Base-by-base conservation (phyloP, 2,797 vertebrate genomes). In the Strix occidentalis region DNA sequence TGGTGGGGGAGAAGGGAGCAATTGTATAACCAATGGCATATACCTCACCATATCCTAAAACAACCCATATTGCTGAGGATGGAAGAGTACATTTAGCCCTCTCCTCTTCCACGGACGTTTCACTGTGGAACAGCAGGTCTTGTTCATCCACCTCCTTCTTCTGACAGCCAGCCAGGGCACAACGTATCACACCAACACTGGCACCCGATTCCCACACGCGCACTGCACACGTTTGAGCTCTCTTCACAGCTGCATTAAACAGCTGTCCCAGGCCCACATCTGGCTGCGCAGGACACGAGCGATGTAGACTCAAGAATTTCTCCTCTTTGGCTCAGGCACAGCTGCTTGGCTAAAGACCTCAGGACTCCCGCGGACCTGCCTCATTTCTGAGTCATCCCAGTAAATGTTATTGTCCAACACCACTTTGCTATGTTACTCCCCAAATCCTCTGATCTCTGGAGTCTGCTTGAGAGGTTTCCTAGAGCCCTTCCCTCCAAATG, bases 81-180 rank as follows among this genome's bases (percentile, higher is more conserved):
- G 7, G 35, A 87, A 13, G 10, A 58, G 45, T 3, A 31, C 64
- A 31, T n/a, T 68, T 18, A 65, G 23, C 12, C 24, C 20, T 41
- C 65, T 70, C 29, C 26, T 56, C 41, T 78, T 35, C 15, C 50
- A n/a, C 0, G 0, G 57, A 50, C 1, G 0, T 16, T 46, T 43
- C 45, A 21, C 26, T 11, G 10, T 3, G 11, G 29, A 70, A 51
- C 41, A 78, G 16, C 2, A 13, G 70, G n/a, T 69, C 29, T 26
- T 54, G 25, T 31, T 61, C 53, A 77, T 33, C 15, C 10, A 10
- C 21, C 41, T 50, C 35, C 69, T 60, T 5, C 74, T 68, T 16
- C 31, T 43, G 58, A 86, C 1, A 16, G 28, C 9, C 46, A 56
- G 45, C 10, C 5, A 48, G 4, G 33, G 48, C 1, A 1, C 72